Conservation (phyloP, 2,113 vertebrate genomes). For the Periophthalmodon schlosseri region DNA sequence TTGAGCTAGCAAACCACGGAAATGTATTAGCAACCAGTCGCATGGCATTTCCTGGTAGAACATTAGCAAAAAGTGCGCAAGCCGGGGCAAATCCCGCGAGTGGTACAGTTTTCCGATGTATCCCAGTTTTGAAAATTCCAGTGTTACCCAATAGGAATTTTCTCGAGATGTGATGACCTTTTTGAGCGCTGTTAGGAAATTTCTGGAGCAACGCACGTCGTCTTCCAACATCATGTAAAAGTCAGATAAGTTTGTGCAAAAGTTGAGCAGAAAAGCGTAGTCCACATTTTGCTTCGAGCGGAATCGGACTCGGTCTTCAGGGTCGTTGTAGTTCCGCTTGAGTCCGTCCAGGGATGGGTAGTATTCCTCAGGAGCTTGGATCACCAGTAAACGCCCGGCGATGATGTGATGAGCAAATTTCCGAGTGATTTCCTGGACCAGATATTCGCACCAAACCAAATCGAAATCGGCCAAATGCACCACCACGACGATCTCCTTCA, state of each 20-base stretch:
- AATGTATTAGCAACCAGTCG: constrained; percentile 96
- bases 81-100: constrained; percentile 84
- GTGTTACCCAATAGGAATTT: constrained; percentile 95
- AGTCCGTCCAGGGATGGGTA: constrained; percentile 92
- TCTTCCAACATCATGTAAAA: constrained; percentile 99
- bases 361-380: constrained; percentile 92
- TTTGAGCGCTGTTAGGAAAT: constrained; percentile 95
- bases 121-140: constrained; percentile 98
- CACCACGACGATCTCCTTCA: constrained; percentile 94
- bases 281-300: constrained; percentile 98
- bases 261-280: constrained; percentile 88
- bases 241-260: constrained; percentile 97
- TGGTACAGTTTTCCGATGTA: constrained; percentile 98
- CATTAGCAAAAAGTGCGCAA: constrained; percentile 97
- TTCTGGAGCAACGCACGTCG: constrained; percentile 92
- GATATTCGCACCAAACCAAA: constrained; percentile 87
- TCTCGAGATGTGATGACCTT: constrained; percentile 95
- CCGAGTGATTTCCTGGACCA: constrained; percentile 92
- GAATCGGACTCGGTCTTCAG: constrained; percentile 93
- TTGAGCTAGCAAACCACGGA: constrained; percentile 90
- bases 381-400: constrained; percentile 91
- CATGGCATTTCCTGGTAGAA: constrained; percentile 99
- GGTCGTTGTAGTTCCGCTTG: constrained; percentile 98
- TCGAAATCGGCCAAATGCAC: constrained; percentile 96
- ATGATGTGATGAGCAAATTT: constrained; percentile 98